Conservation (phyloP, 2,888 invertebrate genomes). For the Gortyna flavago region DNA sequence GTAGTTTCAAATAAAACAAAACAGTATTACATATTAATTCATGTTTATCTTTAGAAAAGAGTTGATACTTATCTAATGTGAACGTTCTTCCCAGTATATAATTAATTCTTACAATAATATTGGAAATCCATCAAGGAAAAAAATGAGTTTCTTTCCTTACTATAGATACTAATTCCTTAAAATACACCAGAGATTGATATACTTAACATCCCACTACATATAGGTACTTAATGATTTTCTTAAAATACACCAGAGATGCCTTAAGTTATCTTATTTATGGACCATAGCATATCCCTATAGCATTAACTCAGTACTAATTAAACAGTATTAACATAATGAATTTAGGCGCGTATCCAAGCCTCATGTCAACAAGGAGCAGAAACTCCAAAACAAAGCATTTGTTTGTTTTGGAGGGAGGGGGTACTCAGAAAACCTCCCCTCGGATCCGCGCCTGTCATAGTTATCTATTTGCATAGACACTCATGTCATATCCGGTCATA, state of each 20-base stretch:
- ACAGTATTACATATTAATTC: background rate
- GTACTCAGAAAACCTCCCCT: conserved; percentile 11
- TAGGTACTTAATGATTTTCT: background rate
- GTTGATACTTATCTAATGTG: background rate
- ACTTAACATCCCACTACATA: too few species aligned
- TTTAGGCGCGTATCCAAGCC: conserved; percentile 37
- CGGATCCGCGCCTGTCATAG: conserved; percentile 32
- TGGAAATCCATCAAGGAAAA: background rate
- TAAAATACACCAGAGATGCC: conserved; percentile 11
- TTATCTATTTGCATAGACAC: conserved; percentile 22
- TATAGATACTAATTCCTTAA: background rate
- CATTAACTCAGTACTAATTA: background rate
- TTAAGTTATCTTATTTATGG: background rate
- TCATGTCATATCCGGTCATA: conserved; percentile 13
- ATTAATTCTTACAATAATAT: background rate
- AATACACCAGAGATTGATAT: conserved; percentile 11
- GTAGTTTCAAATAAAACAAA: conserved; percentile 13
- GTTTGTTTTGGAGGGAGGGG: conserved; percentile 31
- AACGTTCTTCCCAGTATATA: background rate
- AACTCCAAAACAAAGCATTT: conserved; percentile 20
- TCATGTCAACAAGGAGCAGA: background rate
- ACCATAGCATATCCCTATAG: background rate
- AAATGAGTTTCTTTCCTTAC: too few species aligned
- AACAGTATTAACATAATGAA: background rate
- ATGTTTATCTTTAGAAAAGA: background rate